Evolutionary conservation across 2,888 invertebrate species (phyloP), one percentile per base, ranked within the genome.

Genomic region (Fragum whitleyi): DNA sequence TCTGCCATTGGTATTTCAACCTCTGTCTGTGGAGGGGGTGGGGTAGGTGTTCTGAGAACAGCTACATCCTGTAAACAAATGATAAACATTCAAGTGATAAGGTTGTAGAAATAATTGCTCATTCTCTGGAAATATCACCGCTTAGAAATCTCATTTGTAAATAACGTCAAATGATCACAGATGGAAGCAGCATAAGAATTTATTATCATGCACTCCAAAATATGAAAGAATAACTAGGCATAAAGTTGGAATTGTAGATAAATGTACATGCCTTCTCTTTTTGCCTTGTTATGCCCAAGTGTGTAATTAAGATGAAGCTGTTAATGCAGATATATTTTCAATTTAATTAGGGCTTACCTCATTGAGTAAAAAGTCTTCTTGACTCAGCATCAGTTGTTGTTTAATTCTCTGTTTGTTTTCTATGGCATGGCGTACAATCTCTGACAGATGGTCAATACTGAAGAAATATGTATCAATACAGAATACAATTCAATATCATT

Each of bases 391-490:
- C 16, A 94, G 79, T 76, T 93, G 91, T 74, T 92, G 85, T 76
- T 91, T 91, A 26, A 94, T 78, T 78, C 86, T 91, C 80, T 90
- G 83, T 55, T 88, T 88, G 26, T 78, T 88, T 79, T 94, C 94
- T 72, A 94, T 91, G 23, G 91, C 92, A 81, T 90, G 77, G 47
- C 93, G 85, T 81, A 93, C 87, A 42, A 93, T 90, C 77, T 93
- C 92, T 1, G 93, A 91, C 90, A 94, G 88, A 42, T 92, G 90
- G 80, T 94, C 92, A 88, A 94, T 94, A 80, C 93, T 93, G 86
- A n/a, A 90, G n/a, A 57, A n/a, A 23, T 5, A 57, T 21, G 21
- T 51, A 89, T n/a, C n/a, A n/a, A n/a, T n/a, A 3, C 78, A 39
- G 70, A 21, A 74, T 9, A 21, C 14, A 11, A 57, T 57, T 57